Conservation (phyloP, 2,888 invertebrate genomes). For the Atethmia centrago region DNA sequence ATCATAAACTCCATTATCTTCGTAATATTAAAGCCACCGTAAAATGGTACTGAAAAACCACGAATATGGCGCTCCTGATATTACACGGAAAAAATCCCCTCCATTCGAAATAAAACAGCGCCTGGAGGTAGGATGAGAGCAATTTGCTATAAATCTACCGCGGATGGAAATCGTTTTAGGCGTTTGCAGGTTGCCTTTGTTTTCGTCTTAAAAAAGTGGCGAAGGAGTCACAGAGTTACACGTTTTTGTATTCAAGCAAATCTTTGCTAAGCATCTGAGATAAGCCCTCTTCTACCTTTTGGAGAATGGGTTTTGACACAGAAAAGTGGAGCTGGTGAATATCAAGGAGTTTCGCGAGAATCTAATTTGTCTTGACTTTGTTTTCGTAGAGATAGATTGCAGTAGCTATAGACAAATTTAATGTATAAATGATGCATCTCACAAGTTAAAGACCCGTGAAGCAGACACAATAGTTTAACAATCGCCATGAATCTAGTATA, state of each 20-base stretch:
- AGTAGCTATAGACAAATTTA: neutral
- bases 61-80: conserved; percentile 60
- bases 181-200: conserved; percentile 79
- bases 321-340: conserved; percentile 6
- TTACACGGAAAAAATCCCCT: conserved; percentile 72
- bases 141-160: conserved; percentile 88
- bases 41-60: conserved; percentile 62
- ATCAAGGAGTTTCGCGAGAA: neutral
- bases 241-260: conserved; percentile 52
- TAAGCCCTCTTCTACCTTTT: conserved; percentile 19
- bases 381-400: neutral
- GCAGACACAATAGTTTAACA: neutral
- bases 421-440: neutral
- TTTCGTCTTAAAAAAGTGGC: conserved; percentile 62
- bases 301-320: conserved; percentile 7
- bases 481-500: neutral
- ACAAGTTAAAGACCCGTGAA: neutral
- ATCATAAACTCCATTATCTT: conserved; percentile 59
- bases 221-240: conserved; percentile 44
- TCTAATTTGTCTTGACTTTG: neutral
- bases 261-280: conserved; percentile 52
- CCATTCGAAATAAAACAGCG: conserved; percentile 83
- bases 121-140: conserved; percentile 82
- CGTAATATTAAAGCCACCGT: conserved; percentile 55
- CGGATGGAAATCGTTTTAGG: conserved; percentile 83